Conservation (phyloP, 2,797 vertebrate genomes). For the Spondyliosoma cantharus region DNA sequence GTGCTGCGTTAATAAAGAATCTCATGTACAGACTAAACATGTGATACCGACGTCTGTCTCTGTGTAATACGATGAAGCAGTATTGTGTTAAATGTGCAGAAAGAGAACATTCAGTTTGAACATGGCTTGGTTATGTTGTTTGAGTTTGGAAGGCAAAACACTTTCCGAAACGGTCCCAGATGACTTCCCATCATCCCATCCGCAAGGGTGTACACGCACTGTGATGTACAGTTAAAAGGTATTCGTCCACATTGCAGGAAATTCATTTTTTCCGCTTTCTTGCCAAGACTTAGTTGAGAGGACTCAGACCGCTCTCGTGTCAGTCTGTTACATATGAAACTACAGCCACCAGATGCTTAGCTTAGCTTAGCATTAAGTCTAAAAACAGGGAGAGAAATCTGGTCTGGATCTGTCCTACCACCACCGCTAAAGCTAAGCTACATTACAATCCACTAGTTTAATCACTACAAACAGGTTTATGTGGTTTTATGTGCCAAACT, state of each 20-base stretch:
- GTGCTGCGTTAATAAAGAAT: conserved; percentile 61
- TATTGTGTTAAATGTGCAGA: conserved; percentile 60
- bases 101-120: conserved; percentile 69
- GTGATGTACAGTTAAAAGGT: conserved; percentile 1
- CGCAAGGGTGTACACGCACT: background rate
- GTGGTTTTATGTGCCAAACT: background rate
- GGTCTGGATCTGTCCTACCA: background rate
- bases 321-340: background rate
- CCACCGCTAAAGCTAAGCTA: background rate
- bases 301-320: background rate
- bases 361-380: conserved; percentile 18
- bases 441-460: background rate
- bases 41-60: conserved; percentile 34
- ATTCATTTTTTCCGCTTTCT: background rate
- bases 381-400: background rate
- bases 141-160: conserved; percentile 35
- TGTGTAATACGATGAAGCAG: conserved; percentile 44
- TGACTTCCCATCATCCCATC: conserved; percentile 5
- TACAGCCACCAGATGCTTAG: background rate
- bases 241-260: conserved; percentile 1
- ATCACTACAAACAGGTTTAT: background rate
- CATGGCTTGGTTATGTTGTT: conserved; percentile 68
- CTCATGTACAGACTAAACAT: conserved; percentile 35
- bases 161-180: conserved; percentile 20
- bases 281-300: conserved; percentile 18